Evolutionary conservation across 2,113 vertebrate genomes (phyloP), one percentile per base, ranked within the genome.

Genomic region (Beaufortia kweichowensis): DNA sequence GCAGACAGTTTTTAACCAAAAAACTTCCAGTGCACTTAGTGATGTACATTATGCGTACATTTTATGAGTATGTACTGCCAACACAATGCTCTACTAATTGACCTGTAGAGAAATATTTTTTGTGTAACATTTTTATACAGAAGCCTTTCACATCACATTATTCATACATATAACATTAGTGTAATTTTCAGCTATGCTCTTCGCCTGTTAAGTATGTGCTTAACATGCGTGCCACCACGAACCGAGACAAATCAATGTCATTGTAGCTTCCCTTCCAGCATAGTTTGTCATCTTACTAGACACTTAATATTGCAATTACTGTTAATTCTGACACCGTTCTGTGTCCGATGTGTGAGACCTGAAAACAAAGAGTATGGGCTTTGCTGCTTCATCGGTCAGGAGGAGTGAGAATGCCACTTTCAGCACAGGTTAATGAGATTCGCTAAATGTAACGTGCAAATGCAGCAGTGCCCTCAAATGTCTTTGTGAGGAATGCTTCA

Each of bases 371-470:
- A 26, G 21, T 59, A 66, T 65, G n/a, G 3, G 53, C 11, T 43
- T 7, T 1, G 55, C 26, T 29, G 9, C 35, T 59, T 66, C 31
- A 57, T 86, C 66, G 81, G 59, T 79, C 73, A 81, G 68, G 15
- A 53, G 6, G 46, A 46, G 26, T 84, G 88, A 88, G 81, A 86
- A 90, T 81, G 82, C 64, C 43, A 60, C 76, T 77, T 82, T 79
- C 76, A 72, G 77, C 67, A 79, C 86, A 82, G 84, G 85, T 88
- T 91, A 90, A 91, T 86, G 83, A 88, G 82, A 83, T 73, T 67
- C 85, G 66, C 84, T 90, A 86, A 90, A 91, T 89, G 29, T 69
- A 69, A 69, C 90, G 89, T 91, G 85, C 86, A 89, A 82, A 80
- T 80, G 48, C 79, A 83, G 75, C 84, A 71, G 60, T 60, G 61